A percentile compares a stretch with the other conserved stretches of the same genome.
Evolutionary conservation across 1,140 invertebrate genomes (phyloP).

Genomic region (Gryllus bimaculatus): DNA sequence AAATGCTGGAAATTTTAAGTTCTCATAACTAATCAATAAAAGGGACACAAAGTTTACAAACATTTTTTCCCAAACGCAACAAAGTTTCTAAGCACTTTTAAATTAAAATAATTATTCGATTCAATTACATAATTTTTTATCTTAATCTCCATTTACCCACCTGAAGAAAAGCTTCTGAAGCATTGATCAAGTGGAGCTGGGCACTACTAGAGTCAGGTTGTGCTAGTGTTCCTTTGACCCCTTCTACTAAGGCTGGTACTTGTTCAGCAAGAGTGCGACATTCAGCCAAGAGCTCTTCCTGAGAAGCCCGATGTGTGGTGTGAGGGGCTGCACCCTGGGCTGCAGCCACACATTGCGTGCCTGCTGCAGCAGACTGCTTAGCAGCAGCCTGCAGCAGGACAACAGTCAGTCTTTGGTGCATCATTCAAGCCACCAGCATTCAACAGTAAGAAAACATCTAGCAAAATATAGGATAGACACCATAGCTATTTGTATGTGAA

Average conservation of each 20-base stretch:
- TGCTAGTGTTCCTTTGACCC: conserved; percentile 61
- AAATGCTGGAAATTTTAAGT: no score
- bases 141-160: conserved; percentile 31
- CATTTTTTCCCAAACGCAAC: no score
- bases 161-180: conserved; percentile 76
- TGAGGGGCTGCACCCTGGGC: conserved; percentile 65
- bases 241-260: conserved; percentile 72
- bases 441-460: no score
- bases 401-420: not conserved
- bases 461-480: no score
- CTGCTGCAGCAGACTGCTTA: conserved; percentile 76
- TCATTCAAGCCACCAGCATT: not conserved
- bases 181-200: conserved; percentile 75
- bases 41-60: no score
- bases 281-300: conserved; percentile 67
- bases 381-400: conserved; percentile 47
- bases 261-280: conserved; percentile 67
- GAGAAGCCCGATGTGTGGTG: conserved; percentile 55
- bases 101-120: no score
- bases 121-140: no score
- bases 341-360: conserved; percentile 82
- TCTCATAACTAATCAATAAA: no score
- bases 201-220: conserved; percentile 63
- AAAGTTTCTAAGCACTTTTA: no score
- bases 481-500: no score